Base-by-base conservation (phyloP, 2,888 invertebrate species). In the Drosophila sordidapex region DNA sequence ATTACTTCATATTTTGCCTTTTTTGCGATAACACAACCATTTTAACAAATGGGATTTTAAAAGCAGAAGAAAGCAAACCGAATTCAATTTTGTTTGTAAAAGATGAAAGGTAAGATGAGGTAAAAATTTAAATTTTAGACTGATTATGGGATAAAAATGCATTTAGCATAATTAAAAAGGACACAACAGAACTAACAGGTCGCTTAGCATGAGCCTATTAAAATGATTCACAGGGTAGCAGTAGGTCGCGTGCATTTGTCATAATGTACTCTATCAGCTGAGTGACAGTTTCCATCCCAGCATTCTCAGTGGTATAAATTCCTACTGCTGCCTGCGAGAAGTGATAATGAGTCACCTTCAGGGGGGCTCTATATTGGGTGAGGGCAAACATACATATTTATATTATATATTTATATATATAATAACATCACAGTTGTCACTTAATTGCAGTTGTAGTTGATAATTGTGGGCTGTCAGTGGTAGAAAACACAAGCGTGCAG, bases 381-480 rank as follows among this genome's bases (percentile, higher is more conserved):
- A 66, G 79, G 69, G 70, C 70, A 67, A 65, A 63, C 52, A 51
- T 46, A 72, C 15, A 48, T 48, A 43, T n/a, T 52, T 15, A 36
- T 21, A 27, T 1, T 40, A 40, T n/a, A 13, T 46, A 1, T 25
- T 43, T 5, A 31, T 11, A 35, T 21, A 27, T 11, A 52, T 31
- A 49, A 33, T 56, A 67, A 60, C n/a, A 70, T 56, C 73, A 82
- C 76, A 71, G 75, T 74, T 87, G 85, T 82, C 60, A 63, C 77
- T 70, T 67, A 68, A 59, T 71, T 71, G 56, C 67, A 68, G 76
- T 66, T 62, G 59, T 52, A 67, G 67, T 67, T 77, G 88, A 77
- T 87, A 83, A 87, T 87, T 87, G 77, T 15, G 62, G 66, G 49
- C 71, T 77, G 82, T 79, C 73, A 87, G 69, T 70, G 76, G 71